Evolutionary conservation across 2,888 invertebrate genomes (phyloP).

Genomic region (Yponomeuta malinellus): DNA sequence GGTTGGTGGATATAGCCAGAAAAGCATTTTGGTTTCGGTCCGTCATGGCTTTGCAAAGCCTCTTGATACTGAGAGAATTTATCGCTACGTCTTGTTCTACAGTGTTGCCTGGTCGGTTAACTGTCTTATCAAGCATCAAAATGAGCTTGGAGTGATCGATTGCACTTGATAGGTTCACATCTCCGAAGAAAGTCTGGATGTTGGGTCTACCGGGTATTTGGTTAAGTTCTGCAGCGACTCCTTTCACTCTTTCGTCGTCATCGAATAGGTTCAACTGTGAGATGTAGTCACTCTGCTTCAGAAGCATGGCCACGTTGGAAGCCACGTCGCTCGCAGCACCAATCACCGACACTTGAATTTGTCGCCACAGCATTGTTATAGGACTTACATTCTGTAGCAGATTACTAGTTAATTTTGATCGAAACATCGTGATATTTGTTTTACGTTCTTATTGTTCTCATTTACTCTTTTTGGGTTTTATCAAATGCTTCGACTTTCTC

Average conservation of each 20-base stretch:
- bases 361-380: neutral
- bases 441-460: neutral
- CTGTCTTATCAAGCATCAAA: conserved; percentile 38
- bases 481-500: neutral
- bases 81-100: conserved; percentile 43
- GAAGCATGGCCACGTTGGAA: conserved; percentile 41
- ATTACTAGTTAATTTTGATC: neutral
- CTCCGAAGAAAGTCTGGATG: conserved; percentile 33
- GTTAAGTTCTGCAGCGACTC: conserved; percentile 39
- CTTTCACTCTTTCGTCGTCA: conserved; percentile 37
- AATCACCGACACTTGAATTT: conserved; percentile 48
- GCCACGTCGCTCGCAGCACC: conserved; percentile 48
- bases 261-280: conserved; percentile 42
- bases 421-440: neutral
- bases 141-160: conserved; percentile 39
- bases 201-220: conserved; percentile 40
- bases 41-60: conserved; percentile 40
- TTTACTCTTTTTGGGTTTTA: neutral
- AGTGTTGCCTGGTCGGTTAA: conserved; percentile 34
- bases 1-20: conserved; percentile 48
- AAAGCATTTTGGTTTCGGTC: conserved; percentile 43
- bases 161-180: conserved; percentile 31
- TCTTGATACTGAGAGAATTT: conserved; percentile 41
- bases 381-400: neutral
- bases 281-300: conserved; percentile 45